A percentile compares a stretch with the other conserved stretches of the same genome.
Evolutionary conservation across 2,797 vertebrate species (phyloP).

Genomic region (Lagodon rhomboides): DNA sequence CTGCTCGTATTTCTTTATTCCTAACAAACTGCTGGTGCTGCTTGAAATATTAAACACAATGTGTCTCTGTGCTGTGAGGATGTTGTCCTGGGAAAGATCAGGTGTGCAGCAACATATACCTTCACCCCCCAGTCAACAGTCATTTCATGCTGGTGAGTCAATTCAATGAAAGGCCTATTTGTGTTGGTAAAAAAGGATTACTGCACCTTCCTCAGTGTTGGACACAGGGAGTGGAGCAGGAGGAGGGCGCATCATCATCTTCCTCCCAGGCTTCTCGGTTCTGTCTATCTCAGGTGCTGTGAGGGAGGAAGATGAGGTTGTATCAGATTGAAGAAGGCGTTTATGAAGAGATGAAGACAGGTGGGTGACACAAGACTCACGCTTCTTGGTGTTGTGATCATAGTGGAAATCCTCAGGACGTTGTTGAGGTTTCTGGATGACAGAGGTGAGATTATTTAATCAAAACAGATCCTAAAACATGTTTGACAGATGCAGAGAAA

Average conservation of each 20-base stretch:
- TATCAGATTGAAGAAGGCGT: neutral
- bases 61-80: no score
- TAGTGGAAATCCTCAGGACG: slow-evolving; percentile 51
- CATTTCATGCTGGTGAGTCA: slow-evolving; percentile 6
- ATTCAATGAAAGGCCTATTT: neutral
- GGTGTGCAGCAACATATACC: neutral
- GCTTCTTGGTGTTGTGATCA: slow-evolving; percentile 71
- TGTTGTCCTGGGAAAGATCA: neutral
- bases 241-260: slow-evolving; percentile 62
- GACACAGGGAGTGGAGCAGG: slow-evolving; percentile 28
- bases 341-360: neutral
- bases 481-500: slow-evolving; percentile 1
- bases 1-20: neutral
- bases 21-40: slow-evolving; percentile 9
- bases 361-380: slow-evolving; percentile 65
- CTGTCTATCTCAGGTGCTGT: slow-evolving; percentile 83
- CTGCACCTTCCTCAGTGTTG: slow-evolving; percentile 79
- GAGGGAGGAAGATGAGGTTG: neutral
- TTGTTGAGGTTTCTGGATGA: slow-evolving; percentile 62
- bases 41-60: slow-evolving; percentile 8
- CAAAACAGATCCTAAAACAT: neutral
- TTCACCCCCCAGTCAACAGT: neutral
- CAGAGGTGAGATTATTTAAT: slow-evolving; percentile 5
- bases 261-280: slow-evolving; percentile 82
- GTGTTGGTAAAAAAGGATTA: slow-evolving; percentile 21